Percentiles rank a stretch among this genome's conserved stretches.
Evolutionary conservation across 2,888 invertebrate genomes (phyloP).

Genomic region (Aphidoletes aphidimyza): DNA sequence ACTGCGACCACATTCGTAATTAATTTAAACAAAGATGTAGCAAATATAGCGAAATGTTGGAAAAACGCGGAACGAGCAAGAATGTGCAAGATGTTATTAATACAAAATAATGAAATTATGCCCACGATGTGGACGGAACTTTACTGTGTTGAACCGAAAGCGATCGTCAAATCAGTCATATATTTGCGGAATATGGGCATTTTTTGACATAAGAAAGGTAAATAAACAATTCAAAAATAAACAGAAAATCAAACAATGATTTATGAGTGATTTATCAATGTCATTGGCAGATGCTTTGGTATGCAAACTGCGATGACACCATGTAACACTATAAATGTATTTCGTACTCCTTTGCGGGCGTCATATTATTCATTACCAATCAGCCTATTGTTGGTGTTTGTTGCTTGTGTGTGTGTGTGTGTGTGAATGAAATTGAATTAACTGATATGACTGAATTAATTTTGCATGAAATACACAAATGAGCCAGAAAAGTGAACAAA

Average conservation of each 20-base stretch:
- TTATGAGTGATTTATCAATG: slow-evolving; percentile 10
- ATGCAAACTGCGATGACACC: background rate
- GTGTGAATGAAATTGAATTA: background rate
- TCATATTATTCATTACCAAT: slow-evolving; percentile 10
- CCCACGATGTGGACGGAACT: too few relatives aligned
- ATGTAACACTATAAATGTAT: background rate
- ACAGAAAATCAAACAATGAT: background rate
- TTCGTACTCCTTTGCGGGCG: background rate
- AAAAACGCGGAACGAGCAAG: too few relatives aligned
- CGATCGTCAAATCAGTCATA: too few relatives aligned
- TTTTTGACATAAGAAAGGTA: slow-evolving; percentile 22
- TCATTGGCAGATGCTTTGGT: background rate
- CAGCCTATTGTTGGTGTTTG: background rate
- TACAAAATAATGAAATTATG: too few relatives aligned
- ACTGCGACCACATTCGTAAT: too few relatives aligned
- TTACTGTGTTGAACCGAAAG: background rate
- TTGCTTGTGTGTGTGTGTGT: background rate
- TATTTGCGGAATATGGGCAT: background rate
- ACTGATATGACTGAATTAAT: too few relatives aligned
- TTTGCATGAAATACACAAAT: too few relatives aligned
- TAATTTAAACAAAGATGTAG: too few relatives aligned
- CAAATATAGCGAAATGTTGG: too few relatives aligned
- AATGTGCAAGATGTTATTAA: too few relatives aligned
- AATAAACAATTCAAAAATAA: slow-evolving; percentile 16
- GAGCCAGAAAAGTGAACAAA: too few relatives aligned